phyloP scores from a whole-genome alignment of 2,888 invertebrate genomes.

The Hipparchia semele region DNA sequence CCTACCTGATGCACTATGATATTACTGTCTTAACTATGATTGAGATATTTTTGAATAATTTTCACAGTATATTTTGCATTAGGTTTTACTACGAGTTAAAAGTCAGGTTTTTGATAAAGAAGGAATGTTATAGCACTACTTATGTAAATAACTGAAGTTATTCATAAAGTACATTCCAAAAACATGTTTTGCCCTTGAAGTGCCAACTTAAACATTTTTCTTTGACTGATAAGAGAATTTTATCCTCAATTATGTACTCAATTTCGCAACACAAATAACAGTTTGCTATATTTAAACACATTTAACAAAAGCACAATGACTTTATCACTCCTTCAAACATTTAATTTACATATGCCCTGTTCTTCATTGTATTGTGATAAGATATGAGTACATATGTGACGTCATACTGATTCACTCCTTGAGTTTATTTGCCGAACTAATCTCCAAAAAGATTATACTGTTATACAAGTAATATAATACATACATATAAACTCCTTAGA shows the following conservation, averaged over 20 bases:
- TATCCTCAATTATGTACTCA: conserved; percentile 17
- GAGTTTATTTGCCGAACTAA: conserved; percentile 28
- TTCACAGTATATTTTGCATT: no score
- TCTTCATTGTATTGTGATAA: conserved; percentile 35
- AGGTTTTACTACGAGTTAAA: neutral
- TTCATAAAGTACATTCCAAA: no score
- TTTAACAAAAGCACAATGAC: conserved; percentile 33
- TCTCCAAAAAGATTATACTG: neutral
- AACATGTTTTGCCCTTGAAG: no score
- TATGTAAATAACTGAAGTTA: no score
- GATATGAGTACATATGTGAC: conserved; percentile 26
- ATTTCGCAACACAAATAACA: conserved; percentile 24
- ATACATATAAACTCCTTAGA: neutral
- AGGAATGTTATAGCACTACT: neutral
- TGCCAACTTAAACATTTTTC: neutral
- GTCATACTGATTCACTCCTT: conserved; percentile 32
- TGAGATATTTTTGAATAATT: no score
- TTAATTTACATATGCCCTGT: conserved; percentile 36
- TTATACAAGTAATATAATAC: neutral
- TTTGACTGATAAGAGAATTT: conserved; percentile 18
- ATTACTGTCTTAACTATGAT: no score
- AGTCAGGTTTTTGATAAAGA: neutral
- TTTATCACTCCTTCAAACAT: conserved; percentile 38
- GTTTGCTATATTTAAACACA: conserved; percentile 33
- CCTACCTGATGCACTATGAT: no score